A percentile compares a stretch with the other conserved stretches of the same genome.
Evolutionary conservation across 2,113 vertebrate genomes (phyloP).

Genomic region (Silurus meridionalis): DNA sequence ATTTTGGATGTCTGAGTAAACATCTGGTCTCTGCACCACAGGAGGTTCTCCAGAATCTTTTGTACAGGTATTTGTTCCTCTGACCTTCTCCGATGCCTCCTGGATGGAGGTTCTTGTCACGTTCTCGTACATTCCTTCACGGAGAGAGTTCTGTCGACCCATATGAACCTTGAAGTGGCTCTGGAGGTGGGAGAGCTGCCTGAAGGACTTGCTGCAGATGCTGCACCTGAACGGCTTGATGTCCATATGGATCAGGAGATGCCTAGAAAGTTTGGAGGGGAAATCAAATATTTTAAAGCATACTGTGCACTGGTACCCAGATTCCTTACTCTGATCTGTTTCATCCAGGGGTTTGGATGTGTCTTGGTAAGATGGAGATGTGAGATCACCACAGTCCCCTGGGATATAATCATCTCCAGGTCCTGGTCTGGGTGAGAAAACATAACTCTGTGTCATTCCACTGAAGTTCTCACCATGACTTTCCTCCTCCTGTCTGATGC

Average conservation of each 20-base stretch:
- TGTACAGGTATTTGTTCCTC: not conserved
- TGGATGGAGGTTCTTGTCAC: not conserved
- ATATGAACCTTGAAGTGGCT: conserved; percentile 77
- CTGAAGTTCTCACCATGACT: not conserved
- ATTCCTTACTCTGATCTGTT: conserved; percentile 5
- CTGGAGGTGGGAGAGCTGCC: conserved; percentile 81
- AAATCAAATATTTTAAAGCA: conserved; percentile 80
- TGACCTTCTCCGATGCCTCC: not conserved
- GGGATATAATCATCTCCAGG: not conserved
- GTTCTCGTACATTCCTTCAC: conserved; percentile 32
- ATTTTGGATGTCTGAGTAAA: not conserved
- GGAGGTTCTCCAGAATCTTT: not conserved
- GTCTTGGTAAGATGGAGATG: conserved; percentile 4
- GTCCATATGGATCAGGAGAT: conserved; percentile 81
- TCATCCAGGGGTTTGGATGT: not conserved
- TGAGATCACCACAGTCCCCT: not conserved
- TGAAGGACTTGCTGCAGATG: conserved; percentile 79
- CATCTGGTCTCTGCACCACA: not conserved
- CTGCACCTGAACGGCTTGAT: conserved; percentile 79
- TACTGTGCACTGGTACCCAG: conserved; percentile 74
- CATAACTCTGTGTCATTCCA: not conserved
- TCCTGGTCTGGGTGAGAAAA: not conserved
- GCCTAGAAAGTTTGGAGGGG: conserved; percentile 80
- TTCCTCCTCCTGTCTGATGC: not conserved
- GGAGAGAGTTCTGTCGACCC: not conserved